A percentile compares a stretch with the other conserved stretches of the same genome.
These are phyloP conservation scores for Microtus ochrogaster DNA, from an alignment of 2,113 vertebrate genomes.

Conservation along the genomic window DNA sequence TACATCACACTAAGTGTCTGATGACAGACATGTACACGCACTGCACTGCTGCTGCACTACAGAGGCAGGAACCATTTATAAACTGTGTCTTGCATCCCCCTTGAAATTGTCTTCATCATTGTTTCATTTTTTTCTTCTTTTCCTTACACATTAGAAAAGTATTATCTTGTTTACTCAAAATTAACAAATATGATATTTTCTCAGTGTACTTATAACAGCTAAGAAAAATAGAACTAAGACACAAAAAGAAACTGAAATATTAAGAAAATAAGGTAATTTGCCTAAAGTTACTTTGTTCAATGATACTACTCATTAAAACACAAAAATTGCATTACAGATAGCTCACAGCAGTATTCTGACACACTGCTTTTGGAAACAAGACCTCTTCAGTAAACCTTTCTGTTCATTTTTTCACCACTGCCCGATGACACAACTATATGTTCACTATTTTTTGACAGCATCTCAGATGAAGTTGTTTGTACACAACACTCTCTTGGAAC, in stretches of 20 bases:
- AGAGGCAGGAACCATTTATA: not conserved
- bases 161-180: conserved; percentile 23
- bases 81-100: not conserved
- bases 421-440: not conserved
- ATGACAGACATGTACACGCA: not conserved
- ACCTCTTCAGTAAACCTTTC: conserved; percentile 20
- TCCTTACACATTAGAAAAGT: conserved; percentile 3
- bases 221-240: not conserved
- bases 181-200: not conserved
- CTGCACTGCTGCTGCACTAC: not conserved
- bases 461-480: not conserved
- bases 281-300: not conserved
- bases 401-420: not conserved
- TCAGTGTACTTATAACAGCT: not conserved
- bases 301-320: not conserved
- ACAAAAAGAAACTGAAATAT: not conserved
- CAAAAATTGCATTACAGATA: not conserved
- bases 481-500: not conserved
- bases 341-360: not conserved
- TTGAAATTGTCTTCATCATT: conserved; percentile 5
- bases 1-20: not conserved
- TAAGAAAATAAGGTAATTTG: not conserved
- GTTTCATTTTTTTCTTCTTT: conserved; percentile 33
- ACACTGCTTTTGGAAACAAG: conserved; percentile 15
- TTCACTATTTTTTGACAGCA: conserved; percentile 8